Percentiles rank a stretch among this genome's conserved stretches.
These are phyloP conservation scores for Periophthalmus magnuspinnatus DNA, from an alignment of 2,797 vertebrate species.

Conservation along the genomic window DNA sequence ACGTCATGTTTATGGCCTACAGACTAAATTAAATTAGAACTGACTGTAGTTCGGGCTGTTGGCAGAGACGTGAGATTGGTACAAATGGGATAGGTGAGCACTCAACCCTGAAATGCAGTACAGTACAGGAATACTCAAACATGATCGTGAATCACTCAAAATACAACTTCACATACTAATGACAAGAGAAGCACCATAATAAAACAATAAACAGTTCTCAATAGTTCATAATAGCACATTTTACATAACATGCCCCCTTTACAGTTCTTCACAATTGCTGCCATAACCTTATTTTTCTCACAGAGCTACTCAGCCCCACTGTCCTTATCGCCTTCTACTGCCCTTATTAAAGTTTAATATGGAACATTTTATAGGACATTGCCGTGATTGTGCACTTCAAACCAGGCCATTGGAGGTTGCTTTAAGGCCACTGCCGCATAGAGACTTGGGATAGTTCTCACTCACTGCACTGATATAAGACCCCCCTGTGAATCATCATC, in stretches of 20 bases:
- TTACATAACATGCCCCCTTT: neutral
- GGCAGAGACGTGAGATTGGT: too few species aligned
- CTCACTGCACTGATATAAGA: conserved; percentile 15
- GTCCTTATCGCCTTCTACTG: conserved; percentile 19
- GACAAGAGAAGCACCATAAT: too few species aligned
- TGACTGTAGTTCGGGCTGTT: too few species aligned
- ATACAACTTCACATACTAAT: too few species aligned
- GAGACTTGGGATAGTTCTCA: conserved; percentile 28
- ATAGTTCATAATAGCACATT: too few species aligned
- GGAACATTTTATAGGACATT: conserved; percentile 55
- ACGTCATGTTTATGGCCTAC: too few species aligned
- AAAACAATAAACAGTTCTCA: too few species aligned
- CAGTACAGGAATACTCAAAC: too few species aligned
- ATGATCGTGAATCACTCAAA: too few species aligned
- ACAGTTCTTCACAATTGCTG: neutral
- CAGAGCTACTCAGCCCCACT: conserved; percentile 13
- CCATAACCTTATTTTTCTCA: neutral
- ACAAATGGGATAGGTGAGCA: too few species aligned
- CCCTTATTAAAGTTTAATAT: conserved; percentile 30
- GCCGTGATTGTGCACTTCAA: conserved; percentile 56
- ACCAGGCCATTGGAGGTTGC: conserved; percentile 61
- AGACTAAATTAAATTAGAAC: too few species aligned
- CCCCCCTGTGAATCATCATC: conserved; percentile 52
- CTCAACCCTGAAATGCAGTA: too few species aligned
- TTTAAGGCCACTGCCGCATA: conserved; percentile 17